Conservation (phyloP, 2,888 invertebrate species). For the Masnerella sp. region DNA sequence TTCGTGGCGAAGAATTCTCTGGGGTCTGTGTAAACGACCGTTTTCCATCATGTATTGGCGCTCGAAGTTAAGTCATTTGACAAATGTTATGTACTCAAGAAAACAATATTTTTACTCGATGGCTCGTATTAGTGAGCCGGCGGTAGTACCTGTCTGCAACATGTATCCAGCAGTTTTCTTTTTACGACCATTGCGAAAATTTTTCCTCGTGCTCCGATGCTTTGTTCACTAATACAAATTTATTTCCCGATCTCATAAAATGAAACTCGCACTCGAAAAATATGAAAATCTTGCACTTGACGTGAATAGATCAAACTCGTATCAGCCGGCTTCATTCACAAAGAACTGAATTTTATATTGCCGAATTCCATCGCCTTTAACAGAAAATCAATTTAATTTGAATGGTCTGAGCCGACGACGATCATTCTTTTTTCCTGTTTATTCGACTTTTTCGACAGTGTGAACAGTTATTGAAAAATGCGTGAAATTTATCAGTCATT, state of each 20-base stretch:
- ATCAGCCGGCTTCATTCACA: background rate
- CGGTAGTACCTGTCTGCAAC: slow-evolving; percentile 69
- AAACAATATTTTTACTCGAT: slow-evolving; percentile 71
- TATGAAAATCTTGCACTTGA: background rate
- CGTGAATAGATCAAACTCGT: background rate
- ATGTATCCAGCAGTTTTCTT: slow-evolving; percentile 69
- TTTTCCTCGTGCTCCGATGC: slow-evolving; percentile 29
- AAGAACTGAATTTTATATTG: too few species aligned
- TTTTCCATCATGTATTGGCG: slow-evolving; percentile 40
- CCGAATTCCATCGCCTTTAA: too few species aligned
- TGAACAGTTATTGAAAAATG: background rate
- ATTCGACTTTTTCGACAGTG: background rate
- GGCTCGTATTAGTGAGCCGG: slow-evolving; percentile 64
- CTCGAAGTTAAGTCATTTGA: slow-evolving; percentile 65
- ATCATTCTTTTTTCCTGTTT: background rate
- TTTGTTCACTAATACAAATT: slow-evolving; percentile 11
- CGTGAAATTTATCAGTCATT: background rate
- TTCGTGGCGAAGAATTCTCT: slow-evolving; percentile 28
- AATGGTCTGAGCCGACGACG: too few species aligned
- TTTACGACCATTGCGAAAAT: slow-evolving; percentile 65
- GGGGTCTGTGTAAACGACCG: slow-evolving; percentile 35
- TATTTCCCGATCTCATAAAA: slow-evolving; percentile 10
- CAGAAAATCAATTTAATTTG: too few species aligned
- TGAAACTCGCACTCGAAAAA: slow-evolving; percentile 2
- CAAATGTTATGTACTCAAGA: slow-evolving; percentile 71